Base-by-base conservation (phyloP, 2,113 vertebrate species). In the Laticauda colubrina region DNA sequence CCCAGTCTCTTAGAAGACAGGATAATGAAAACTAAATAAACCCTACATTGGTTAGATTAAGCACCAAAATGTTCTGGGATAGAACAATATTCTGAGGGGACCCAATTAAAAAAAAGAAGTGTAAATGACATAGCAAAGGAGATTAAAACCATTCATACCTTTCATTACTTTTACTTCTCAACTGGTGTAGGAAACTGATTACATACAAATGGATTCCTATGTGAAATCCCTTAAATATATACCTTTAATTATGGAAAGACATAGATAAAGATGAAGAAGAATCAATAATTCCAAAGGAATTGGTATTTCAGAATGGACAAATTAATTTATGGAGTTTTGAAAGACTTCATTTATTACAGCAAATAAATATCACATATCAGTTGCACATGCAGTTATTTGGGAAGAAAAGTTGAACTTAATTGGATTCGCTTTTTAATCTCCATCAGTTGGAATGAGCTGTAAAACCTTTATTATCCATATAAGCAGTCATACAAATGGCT, bases 11-110 rank as follows among this genome's bases (percentile, higher is more conserved):
- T 91, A 29, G 21, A 91, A 59, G 15, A 23, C 85, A 53, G 5
- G 18, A 14, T 85, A 15, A 86, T 1, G 34, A 2, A 93, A 39
- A 3, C 54, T 34, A 55, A 0, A 95, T 3, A 7, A 94, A 90
- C 8, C 91, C 20, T 53, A 20, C 69, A 39, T 61, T 55, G 86
- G 92, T 56, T 75, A 54, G 85, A 85, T 3, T 20, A 75, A 39
- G 14, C n/a, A 75, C 5, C 69, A 34, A 75, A 39, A 39, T 75
- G n/a, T 34, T 0, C 39, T 21, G 88, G 8, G 1, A 90, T 2
- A 45, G 51, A 4, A 53, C 11, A 90, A n/a, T 0, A 4, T 0
- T 0, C 1, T 4, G 1, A 29, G 0, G 88, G 12, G 23, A 53
- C 23, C 91, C 26, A 39, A 81, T 39, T 20, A 48, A 2, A 59